A percentile compares a stretch with the other conserved stretches of the same genome.
phyloP scores from a whole-genome alignment of 2,113 vertebrate genomes.

The Calypte anna region DNA sequence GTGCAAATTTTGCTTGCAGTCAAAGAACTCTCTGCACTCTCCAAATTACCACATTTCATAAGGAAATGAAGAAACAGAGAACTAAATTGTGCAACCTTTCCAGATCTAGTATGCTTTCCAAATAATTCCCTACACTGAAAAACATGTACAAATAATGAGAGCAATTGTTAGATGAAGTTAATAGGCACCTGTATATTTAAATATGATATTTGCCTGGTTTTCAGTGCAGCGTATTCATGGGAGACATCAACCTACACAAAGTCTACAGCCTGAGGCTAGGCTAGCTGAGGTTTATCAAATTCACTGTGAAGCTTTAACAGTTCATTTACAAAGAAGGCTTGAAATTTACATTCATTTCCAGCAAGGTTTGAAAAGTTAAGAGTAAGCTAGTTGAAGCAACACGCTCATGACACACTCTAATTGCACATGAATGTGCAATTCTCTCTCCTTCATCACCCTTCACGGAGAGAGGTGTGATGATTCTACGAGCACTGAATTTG shows the following conservation, averaged over 20 bases:
- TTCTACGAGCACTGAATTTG: background rate
- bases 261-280: background rate
- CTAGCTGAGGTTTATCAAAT: background rate
- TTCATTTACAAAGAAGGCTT: background rate
- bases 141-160: background rate
- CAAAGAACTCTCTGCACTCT: background rate
- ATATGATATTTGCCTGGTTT: background rate
- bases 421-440: background rate
- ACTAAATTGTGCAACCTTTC: background rate
- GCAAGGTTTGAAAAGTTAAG: background rate
- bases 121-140: background rate
- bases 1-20: background rate
- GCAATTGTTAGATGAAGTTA: too few relatives aligned
- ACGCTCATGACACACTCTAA: background rate
- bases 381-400: background rate
- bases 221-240: background rate
- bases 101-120: background rate
- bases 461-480: background rate
- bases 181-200: background rate
- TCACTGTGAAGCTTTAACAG: background rate
- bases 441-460: background rate
- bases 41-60: background rate
- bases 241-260: background rate
- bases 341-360: background rate
- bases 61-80: background rate